Percentiles rank a stretch among this genome's conserved stretches.
Evolutionary conservation across 2,113 vertebrate species (phyloP).

Genomic region (Anoura caudifer): DNA sequence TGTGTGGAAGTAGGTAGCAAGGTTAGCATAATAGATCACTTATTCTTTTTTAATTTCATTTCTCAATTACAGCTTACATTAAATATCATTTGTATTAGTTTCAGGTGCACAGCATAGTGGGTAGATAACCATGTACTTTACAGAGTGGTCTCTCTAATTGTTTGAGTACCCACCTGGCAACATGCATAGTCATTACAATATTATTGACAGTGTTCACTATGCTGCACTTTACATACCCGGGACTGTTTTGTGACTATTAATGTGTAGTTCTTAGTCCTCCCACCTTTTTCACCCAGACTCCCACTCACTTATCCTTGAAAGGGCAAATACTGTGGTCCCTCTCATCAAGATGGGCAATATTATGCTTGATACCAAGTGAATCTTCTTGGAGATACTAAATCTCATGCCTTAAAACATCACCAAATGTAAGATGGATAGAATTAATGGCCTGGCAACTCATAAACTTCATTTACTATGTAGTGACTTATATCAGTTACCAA

Average conservation of each 20-base stretch:
- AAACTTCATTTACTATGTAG: not conserved
- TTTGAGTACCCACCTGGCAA: not conserved
- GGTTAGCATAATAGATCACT: not conserved
- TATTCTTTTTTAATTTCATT: not conserved
- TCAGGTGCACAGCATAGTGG: not conserved
- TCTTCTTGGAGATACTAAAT: not conserved
- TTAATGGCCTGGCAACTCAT: not conserved
- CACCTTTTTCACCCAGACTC: not conserved
- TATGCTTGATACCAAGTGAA: not conserved
- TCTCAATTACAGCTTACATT: not conserved
- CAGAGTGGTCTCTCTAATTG: not conserved
- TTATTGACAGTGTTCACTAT: not conserved
- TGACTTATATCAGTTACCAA: not conserved
- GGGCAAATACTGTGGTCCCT: not conserved
- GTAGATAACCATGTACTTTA: not conserved
- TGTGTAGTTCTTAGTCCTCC: not conserved
- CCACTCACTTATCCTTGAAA: not conserved
- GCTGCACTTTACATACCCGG: not conserved
- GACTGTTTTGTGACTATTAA: not conserved
- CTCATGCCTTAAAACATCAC: not conserved
- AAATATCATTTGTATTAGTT: not conserved
- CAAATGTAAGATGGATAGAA: not conserved
- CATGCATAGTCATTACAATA: not conserved
- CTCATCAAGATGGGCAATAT: not conserved
- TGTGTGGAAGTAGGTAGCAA: not conserved